Evolutionary conservation across 1,140 invertebrate genomes (phyloP), one percentile per base, ranked within the genome.

Genomic region (Harpegnathos saltator): DNA sequence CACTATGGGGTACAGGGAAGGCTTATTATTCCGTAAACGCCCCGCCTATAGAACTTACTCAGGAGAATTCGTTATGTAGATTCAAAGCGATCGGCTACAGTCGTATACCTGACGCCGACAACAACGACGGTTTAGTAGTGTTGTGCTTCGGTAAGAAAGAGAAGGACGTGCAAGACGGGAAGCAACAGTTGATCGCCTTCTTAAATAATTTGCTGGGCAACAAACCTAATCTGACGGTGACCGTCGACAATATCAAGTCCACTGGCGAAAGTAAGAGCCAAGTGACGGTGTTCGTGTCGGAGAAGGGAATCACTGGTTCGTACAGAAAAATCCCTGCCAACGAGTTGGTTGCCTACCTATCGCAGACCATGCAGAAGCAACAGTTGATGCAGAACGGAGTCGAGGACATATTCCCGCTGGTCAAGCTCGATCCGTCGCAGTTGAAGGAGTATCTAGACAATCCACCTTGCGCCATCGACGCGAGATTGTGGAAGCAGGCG

Each of bases 51-150:
- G 97, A 98, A 75, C 97, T 99, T 61, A 98, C 96, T 72, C 96
- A 97, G 72, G 97, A 98, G 85, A 99, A 99, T 94, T 97, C 98
- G 3, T 96, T 98, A 33, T 99, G 98, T 92, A 95, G 97, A 61
- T 99, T 99, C 90, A 99, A 99, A 95, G 97, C 98, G 3, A 97
- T 99, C 33, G 97, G 97, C 0, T 99, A 99, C 90, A 98, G 97
- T 90, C 96, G 96, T 19, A 96, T 99, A 87, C 97, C 98, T 0
- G 96, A 96, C 1, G 96, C 96, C 52, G 97, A 97, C 75, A 97
- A 98, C 91, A 98, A 98, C 91, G 97, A 98, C 89, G 98, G 98
- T 3, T 94, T 98, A 19, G 97, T 99, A 0, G 96, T 96, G 15
- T 90, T 99, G 38, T 95, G 97, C 59, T 97, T 99, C 87, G 97